phyloP scores from a whole-genome alignment of 2,797 vertebrate genomes.

The Acrocephalus scirpaceus region DNA sequence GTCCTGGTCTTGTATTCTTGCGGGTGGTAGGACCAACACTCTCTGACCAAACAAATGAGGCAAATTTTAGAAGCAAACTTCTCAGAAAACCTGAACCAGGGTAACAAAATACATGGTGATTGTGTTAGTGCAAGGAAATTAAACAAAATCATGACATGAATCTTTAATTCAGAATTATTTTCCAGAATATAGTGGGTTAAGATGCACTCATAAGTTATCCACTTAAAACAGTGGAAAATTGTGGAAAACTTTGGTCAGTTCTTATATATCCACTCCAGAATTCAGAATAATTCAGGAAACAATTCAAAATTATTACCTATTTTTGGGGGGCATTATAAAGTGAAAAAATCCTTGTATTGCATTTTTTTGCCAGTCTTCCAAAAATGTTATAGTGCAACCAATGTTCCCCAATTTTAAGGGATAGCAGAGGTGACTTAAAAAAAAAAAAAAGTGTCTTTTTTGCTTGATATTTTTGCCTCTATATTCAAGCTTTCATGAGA shows the following conservation, averaged over 20 bases:
- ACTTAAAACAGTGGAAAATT: not conserved
- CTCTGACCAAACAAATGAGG: not conserved
- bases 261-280: not conserved
- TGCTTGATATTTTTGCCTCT: not conserved
- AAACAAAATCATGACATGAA: not conserved
- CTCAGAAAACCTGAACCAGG: not conserved
- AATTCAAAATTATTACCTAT: not conserved
- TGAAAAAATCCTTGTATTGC: not conserved
- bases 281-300: not conserved
- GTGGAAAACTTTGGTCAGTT: not conserved
- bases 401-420: not conserved
- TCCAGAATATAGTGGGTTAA: not conserved
- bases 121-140: not conserved
- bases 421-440: fast-evolving
- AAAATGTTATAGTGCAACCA: not conserved
- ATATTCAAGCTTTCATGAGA: not conserved
- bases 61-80: not conserved
- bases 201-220: not conserved
- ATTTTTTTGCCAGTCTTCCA: not conserved
- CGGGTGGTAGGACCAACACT: not conserved
- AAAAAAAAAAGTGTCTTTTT: fast-evolving
- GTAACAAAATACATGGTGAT: fast-evolving
- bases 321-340: not conserved
- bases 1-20: not conserved
- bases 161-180: not conserved